Conservation (phyloP, 1,140 invertebrate species). For the Thereuonema tuberculata region DNA sequence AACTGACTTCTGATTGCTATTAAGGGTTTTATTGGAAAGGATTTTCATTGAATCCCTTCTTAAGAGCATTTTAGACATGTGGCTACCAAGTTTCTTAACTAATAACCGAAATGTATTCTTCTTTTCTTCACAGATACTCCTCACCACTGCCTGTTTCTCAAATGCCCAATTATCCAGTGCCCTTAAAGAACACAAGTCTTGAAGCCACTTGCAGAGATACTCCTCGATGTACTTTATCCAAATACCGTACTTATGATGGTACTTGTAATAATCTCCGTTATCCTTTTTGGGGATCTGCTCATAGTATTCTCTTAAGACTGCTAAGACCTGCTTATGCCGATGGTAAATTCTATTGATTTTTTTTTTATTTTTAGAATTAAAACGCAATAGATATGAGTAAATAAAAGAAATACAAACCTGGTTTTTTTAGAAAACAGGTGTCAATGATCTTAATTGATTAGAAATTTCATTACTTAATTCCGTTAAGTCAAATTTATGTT, state of each 20-base stretch:
- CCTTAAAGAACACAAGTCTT: background rate
- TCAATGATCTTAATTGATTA: too few relatives aligned
- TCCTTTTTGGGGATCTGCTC: constrained; percentile 30
- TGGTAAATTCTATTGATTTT: constrained; percentile 23
- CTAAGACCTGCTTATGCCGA: constrained; percentile 28
- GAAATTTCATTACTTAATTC: too few relatives aligned
- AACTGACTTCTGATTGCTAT: too few relatives aligned
- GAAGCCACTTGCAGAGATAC: background rate
- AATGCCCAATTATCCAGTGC: too few relatives aligned
- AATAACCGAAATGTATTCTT: too few relatives aligned
- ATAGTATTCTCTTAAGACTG: constrained; percentile 28
- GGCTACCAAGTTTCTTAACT: too few relatives aligned
- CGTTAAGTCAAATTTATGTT: too few relatives aligned
- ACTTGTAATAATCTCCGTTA: constrained; percentile 38
- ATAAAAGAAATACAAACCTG: background rate
- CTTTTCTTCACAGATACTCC: too few relatives aligned
- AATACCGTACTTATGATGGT: constrained; percentile 35
- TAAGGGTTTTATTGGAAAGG: too few relatives aligned
- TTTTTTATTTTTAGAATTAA: background rate
- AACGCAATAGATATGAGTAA: background rate
- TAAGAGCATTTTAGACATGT: too few relatives aligned
- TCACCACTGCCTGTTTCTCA: too few relatives aligned
- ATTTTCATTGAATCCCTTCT: too few relatives aligned
- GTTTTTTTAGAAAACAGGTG: background rate
- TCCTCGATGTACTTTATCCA: background rate